Percentiles rank a stretch among this genome's conserved stretches.
Conservation (phyloP, 2,888 invertebrate species). For the Clistopyga incitator region DNA sequence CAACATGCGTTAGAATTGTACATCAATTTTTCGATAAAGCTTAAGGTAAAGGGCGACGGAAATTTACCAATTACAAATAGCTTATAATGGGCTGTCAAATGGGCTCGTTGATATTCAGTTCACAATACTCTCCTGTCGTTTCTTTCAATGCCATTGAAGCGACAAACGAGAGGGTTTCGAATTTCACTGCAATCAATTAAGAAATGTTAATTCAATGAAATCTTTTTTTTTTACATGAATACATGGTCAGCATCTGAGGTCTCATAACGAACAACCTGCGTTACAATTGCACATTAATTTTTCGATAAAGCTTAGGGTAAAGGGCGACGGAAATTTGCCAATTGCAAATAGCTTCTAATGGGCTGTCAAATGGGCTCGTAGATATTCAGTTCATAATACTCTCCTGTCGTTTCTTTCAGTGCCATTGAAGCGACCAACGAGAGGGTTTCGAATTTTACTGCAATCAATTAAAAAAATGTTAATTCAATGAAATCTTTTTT, state of each 20-base stretch:
- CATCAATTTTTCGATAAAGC: not conserved
- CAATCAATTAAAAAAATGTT: too few species aligned
- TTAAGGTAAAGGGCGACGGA: not conserved
- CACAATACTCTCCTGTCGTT: conserved; percentile 1
- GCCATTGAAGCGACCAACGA: conserved; percentile 5
- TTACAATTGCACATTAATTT: not conserved
- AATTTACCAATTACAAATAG: conserved; percentile 26
- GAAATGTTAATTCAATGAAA: too few species aligned
- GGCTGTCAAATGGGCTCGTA: conserved; percentile 14
- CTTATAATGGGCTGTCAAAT: conserved; percentile 1
- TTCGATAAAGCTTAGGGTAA: not conserved
- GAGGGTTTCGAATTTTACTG: not conserved
- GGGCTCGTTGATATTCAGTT: conserved; percentile 29
- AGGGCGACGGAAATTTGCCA: conserved; percentile 2
- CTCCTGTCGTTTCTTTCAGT: conserved; percentile 6
- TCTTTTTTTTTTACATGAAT: too few species aligned
- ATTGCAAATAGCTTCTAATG: conserved; percentile 22
- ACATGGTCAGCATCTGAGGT: too few species aligned
- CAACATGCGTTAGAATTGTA: not conserved
- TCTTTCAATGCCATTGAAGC: conserved; percentile 15
- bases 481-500: too few species aligned
- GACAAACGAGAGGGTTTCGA: conserved; percentile 2
- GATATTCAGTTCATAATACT: conserved; percentile 29
- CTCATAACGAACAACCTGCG: too few species aligned
- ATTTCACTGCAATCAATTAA: too few species aligned